A percentile compares a stretch with the other conserved stretches of the same genome.
Conservation (phyloP, 2,113 vertebrate genomes). For the Corythaixoides concolor region DNA sequence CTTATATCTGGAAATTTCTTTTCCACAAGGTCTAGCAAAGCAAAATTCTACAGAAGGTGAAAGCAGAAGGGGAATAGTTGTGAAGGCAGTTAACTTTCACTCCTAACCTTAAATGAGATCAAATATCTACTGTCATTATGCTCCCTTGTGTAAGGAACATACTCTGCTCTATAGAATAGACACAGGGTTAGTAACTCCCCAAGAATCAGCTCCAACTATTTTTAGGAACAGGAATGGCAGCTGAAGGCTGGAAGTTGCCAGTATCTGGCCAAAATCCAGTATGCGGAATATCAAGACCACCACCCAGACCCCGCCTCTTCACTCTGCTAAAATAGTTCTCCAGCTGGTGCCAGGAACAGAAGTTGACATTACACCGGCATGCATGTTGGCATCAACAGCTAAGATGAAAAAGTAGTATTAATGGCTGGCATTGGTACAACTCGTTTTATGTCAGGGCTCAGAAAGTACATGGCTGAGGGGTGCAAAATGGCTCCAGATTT, state of each 20-base stretch:
- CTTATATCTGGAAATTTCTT: not conserved
- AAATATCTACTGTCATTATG: not conserved
- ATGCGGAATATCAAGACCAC: slow-evolving; percentile 21
- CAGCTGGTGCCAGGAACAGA: slow-evolving; percentile 47
- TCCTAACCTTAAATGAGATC: not conserved
- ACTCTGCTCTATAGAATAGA: not conserved
- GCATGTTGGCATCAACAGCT: slow-evolving; percentile 24
- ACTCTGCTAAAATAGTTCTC: slow-evolving; percentile 49
- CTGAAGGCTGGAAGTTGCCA: slow-evolving; percentile 22
- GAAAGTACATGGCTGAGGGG: not conserved
- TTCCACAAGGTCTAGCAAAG: not conserved
- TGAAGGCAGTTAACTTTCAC: not conserved
- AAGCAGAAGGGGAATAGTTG: not conserved
- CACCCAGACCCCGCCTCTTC: slow-evolving; percentile 25
- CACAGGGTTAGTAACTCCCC: not conserved
- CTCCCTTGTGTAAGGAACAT: not conserved
- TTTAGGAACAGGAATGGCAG: slow-evolving; percentile 49
- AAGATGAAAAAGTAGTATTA: slow-evolving; percentile 14
- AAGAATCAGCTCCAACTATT: slow-evolving; percentile 22
- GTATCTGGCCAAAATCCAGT: slow-evolving; percentile 46
- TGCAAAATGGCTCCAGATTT: slow-evolving; percentile 17
- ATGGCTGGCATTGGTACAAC: not conserved
- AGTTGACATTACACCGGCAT: slow-evolving; percentile 27
- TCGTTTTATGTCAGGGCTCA: not conserved
- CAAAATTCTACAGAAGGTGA: not conserved